Evolutionary conservation across 37 sponge, comb jelly and placozoan genomes (phyloP).

Genomic region (Cladorhizidae sp.): DNA sequence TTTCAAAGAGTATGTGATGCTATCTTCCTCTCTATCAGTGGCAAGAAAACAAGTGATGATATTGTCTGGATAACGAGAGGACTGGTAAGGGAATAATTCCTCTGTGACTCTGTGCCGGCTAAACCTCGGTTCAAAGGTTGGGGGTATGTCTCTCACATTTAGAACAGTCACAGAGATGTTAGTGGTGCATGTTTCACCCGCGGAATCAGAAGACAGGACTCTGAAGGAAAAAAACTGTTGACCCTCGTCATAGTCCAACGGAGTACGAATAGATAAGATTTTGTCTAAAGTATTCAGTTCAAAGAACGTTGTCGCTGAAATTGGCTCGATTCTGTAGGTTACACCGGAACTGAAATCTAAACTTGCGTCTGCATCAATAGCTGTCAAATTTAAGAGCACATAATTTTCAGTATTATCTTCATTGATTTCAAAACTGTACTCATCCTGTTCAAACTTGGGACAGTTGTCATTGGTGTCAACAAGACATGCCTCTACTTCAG

Average conservation of each 20-base stretch:
- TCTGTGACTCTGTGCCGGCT: constrained; percentile 10
- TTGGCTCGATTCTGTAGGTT: constrained; percentile 16
- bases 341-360: constrained; percentile 9
- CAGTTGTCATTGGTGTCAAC: constrained; percentile 59
- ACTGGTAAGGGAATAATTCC: constrained; percentile 27
- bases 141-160: constrained; percentile 38
- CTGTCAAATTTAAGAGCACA: constrained; percentile 23
- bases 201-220: constrained; percentile 44
- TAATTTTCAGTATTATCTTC: constrained; percentile 31
- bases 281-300: not conserved
- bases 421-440: constrained; percentile 7
- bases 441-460: constrained; percentile 28
- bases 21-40: constrained; percentile 44
- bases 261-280: constrained; percentile 10
- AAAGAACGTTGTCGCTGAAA: constrained; percentile 1
- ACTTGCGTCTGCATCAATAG: constrained; percentile 36
- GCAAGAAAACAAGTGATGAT: constrained; percentile 24
- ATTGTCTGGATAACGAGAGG: constrained; percentile 9
- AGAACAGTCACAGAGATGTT: constrained; percentile 28
- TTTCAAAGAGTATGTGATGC: constrained; percentile 21
- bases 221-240: constrained; percentile 10
- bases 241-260: constrained; percentile 37
- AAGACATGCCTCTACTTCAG: constrained; percentile 37
- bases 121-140: constrained; percentile 8
- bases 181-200: constrained; percentile 13